Conservation (phyloP, 2,888 invertebrate species). For the Lathronympha strigana region DNA sequence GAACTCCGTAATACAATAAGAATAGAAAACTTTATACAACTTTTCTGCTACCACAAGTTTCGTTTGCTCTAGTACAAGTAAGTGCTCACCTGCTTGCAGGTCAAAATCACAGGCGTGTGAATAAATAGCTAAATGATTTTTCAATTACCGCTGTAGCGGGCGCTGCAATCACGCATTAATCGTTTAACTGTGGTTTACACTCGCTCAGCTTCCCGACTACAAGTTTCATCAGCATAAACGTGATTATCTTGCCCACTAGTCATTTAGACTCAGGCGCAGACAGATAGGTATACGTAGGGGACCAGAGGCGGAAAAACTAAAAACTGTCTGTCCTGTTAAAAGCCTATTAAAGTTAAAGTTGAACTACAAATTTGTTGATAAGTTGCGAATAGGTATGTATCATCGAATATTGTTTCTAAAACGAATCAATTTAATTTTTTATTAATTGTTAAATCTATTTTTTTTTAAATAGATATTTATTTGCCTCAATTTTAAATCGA, state of each 20-base stretch:
- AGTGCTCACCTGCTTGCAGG: neutral
- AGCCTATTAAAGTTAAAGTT: no score
- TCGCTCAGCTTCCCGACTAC: constrained; percentile 8
- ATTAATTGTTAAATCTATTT: no score
- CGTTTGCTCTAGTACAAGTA: neutral
- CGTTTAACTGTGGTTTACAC: constrained; percentile 37
- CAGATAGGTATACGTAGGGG: neutral
- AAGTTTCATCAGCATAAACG: constrained; percentile 24
- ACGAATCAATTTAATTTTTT: no score
- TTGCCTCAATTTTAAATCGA: no score
- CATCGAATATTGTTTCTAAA: no score
- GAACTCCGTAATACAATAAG: no score
- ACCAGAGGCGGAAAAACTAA: neutral
- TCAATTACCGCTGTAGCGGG: constrained; percentile 30
- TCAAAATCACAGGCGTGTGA: constrained; percentile 9
- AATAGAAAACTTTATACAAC: no score
- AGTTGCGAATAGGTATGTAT: no score
- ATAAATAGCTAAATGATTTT: constrained; percentile 30
- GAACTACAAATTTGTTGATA: no score
- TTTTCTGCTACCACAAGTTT: no score
- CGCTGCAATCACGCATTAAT: constrained; percentile 37
- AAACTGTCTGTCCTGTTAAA: no score
- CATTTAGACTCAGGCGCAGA: neutral
- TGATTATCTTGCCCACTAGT: constrained; percentile 8
- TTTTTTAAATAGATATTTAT: no score